Evolutionary conservation across 2,113 vertebrate species (phyloP).

Genomic region (Poecile atricapillus): DNA sequence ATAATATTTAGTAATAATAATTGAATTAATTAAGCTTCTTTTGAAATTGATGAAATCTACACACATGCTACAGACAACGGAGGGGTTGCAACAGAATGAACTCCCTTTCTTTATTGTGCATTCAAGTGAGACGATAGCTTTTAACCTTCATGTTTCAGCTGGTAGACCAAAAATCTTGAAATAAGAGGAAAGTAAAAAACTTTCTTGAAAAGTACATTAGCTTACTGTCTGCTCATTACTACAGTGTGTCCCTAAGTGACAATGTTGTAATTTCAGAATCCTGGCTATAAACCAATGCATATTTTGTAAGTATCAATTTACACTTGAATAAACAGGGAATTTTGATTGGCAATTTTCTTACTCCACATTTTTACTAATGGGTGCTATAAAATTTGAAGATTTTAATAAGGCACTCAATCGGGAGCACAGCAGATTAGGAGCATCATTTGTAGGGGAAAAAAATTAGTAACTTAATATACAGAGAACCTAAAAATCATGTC

Average conservation of each 20-base stretch:
- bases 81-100: not conserved
- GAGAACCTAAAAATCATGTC: slow-evolving; percentile 1
- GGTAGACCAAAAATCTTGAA: not conserved
- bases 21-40: slow-evolving; percentile 51
- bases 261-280: slow-evolving; percentile 11
- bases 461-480: slow-evolving; percentile 29
- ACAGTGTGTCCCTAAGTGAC: not conserved
- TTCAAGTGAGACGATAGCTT: not conserved
- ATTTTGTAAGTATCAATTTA: slow-evolving; percentile 59
- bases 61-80: not conserved
- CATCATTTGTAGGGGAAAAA: slow-evolving; percentile 48
- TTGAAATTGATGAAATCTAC: slow-evolving; percentile 34
- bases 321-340: slow-evolving; percentile 42
- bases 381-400: slow-evolving; percentile 31
- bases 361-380: slow-evolving; percentile 53
- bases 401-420: slow-evolving; percentile 56
- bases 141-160: not conserved
- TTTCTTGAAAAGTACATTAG: not conserved
- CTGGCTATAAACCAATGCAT: slow-evolving; percentile 21
- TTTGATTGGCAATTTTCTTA: slow-evolving; percentile 59
- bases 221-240: not conserved
- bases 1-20: slow-evolving; percentile 62
- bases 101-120: not conserved
- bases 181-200: not conserved
- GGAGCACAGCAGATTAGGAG: slow-evolving; percentile 34